These are phyloP conservation scores for Zeus faber DNA, from an alignment of 2,113 vertebrate species.

Conservation along the genomic window DNA sequence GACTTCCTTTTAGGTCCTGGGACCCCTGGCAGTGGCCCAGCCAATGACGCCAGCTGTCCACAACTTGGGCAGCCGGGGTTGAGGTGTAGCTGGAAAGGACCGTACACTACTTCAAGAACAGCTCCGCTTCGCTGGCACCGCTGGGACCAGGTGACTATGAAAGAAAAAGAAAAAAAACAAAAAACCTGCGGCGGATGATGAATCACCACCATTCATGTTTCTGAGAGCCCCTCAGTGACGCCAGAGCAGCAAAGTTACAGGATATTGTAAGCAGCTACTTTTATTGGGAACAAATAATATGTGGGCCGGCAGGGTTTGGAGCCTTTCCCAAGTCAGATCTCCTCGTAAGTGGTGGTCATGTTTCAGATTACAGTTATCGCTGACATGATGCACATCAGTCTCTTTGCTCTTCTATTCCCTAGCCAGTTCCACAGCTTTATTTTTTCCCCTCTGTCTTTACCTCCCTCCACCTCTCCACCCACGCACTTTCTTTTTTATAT, in stretches of 20 bases:
- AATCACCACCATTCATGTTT: conserved; percentile 37
- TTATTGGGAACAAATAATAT: conserved; percentile 64
- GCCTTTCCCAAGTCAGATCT: conserved; percentile 45
- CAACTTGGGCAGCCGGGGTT: not conserved
- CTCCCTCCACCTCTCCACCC: conserved; percentile 35
- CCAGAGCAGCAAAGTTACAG: conserved; percentile 27
- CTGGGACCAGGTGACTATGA: conserved; percentile 24
- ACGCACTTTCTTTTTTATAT: too few species aligned
- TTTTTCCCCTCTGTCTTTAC: conserved; percentile 32
- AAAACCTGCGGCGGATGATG: conserved; percentile 28
- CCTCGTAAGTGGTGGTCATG: conserved; percentile 40
- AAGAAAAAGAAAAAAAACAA: conserved; percentile 12
- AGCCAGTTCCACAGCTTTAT: too few species aligned
- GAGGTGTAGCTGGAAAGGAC: conserved; percentile 5
- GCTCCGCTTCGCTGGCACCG: conserved; percentile 1
- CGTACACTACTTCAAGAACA: too few species aligned
- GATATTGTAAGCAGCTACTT: conserved; percentile 54
- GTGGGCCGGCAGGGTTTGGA: conserved; percentile 39
- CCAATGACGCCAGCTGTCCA: not conserved
- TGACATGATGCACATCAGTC: conserved; percentile 33
- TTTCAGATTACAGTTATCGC: conserved; percentile 61
- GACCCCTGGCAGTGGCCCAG: not conserved
- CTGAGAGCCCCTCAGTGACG: conserved; percentile 3
- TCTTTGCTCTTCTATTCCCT: conserved; percentile 13
- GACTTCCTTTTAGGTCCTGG: conserved; percentile 31